Evolutionary conservation across 2,888 invertebrate species (phyloP).

Genomic region (Gastrophysa polygoni): DNA sequence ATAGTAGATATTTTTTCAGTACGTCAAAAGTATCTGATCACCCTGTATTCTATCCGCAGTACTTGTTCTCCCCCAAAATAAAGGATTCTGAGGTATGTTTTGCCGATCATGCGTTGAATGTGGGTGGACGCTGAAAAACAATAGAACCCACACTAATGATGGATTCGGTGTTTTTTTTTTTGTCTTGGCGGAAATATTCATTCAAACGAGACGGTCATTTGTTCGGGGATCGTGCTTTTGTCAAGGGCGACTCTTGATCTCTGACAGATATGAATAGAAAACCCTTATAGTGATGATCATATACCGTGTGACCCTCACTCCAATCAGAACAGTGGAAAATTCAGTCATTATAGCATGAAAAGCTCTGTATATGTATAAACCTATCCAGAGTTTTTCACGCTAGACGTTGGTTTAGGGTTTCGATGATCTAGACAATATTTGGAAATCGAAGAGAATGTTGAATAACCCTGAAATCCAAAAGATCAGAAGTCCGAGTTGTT

Average conservation of each 20-base stretch:
- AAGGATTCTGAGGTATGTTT: constrained; percentile 38
- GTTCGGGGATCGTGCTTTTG: constrained; percentile 45
- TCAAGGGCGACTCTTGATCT: constrained; percentile 36
- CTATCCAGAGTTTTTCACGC: no score
- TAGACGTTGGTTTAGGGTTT: no score
- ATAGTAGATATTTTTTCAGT: no score
- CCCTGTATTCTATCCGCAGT: neutral
- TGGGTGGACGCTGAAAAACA: constrained; percentile 42
- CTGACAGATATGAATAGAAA: constrained; percentile 28
- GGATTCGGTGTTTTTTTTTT: constrained; percentile 50
- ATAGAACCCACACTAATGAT: constrained; percentile 46
- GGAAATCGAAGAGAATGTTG: no score
- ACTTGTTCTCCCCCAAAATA: constrained; percentile 7
- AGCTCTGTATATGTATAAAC: no score
- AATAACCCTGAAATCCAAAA: no score
- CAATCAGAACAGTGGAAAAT: no score
- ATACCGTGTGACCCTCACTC: no score
- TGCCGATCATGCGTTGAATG: constrained; percentile 25
- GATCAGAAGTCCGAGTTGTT: no score
- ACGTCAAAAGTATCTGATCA: no score
- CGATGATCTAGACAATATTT: no score
- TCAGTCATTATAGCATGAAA: no score
- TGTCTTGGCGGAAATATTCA: constrained; percentile 43
- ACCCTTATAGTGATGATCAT: neutral
- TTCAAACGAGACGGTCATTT: constrained; percentile 42